phyloP scores from a whole-genome alignment of 2,797 vertebrate genomes.

The Megalops cyprinoides region DNA sequence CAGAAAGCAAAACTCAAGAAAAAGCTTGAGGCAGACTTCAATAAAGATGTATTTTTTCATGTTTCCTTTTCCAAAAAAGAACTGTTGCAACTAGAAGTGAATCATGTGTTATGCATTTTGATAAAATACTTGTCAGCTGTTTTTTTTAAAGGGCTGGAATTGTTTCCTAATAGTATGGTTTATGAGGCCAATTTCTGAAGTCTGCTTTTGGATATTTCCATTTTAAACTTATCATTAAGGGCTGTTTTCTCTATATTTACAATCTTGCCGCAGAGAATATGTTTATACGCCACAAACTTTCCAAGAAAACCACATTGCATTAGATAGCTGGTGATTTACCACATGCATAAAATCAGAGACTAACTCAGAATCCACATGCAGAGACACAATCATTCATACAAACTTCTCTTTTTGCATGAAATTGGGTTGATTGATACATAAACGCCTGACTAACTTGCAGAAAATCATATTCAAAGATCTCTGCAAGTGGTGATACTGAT shows the following conservation, averaged over 20 bases:
- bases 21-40: not conserved
- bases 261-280: slow-evolving; percentile 58
- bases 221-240: slow-evolving; percentile 69
- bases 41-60: not conserved
- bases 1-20: not conserved
- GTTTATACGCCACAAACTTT: slow-evolving; percentile 61
- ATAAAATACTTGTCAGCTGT: slow-evolving; percentile 69
- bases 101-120: slow-evolving; percentile 64
- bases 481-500: not conserved
- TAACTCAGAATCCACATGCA: not conserved
- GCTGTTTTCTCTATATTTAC: slow-evolving; percentile 56
- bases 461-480: not conserved
- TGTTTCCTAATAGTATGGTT: slow-evolving; percentile 69
- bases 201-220: slow-evolving; percentile 66
- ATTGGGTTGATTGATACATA: not conserved
- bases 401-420: not conserved
- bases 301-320: slow-evolving; percentile 56
- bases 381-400: not conserved
- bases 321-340: slow-evolving; percentile 40
- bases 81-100: slow-evolving; percentile 36
- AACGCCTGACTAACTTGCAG: not conserved
- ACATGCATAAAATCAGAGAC: not conserved
- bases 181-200: slow-evolving; percentile 59
- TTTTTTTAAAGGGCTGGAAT: slow-evolving; percentile 57
- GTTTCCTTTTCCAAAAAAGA: not conserved